Percentiles rank a stretch among this genome's conserved stretches.
These are phyloP conservation scores for Porites evermanni DNA, from an alignment of 92 coral and sea anemone genomes.

Conservation along the genomic window DNA sequence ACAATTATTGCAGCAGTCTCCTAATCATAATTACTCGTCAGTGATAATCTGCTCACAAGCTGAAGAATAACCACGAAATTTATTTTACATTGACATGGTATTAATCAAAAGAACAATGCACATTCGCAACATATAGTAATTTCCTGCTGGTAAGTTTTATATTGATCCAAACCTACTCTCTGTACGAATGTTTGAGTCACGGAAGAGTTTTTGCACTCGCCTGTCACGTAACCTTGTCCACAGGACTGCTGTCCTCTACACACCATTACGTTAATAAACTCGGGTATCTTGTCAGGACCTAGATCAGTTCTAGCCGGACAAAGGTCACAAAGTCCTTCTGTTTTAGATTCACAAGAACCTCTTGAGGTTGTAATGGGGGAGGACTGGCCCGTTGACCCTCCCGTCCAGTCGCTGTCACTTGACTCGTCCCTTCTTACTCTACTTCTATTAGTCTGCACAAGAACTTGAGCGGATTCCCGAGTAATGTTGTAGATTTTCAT, in stretches of 20 bases:
- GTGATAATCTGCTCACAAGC: too few relatives aligned
- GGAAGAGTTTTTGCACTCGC: conserved; percentile 30
- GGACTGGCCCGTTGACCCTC: neutral
- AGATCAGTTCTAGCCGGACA: conserved; percentile 56
- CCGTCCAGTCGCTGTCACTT: too few relatives aligned
- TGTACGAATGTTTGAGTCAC: conserved; percentile 31
- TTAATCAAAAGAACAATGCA: neutral
- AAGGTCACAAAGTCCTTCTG: conserved; percentile 33
- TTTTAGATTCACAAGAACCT: conserved; percentile 22
- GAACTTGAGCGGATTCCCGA: too few relatives aligned
- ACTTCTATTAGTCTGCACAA: too few relatives aligned
- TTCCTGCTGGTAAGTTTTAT: conserved; percentile 8
- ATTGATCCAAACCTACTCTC: neutral
- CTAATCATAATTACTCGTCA: too few relatives aligned
- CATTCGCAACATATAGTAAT: conserved; percentile 56
- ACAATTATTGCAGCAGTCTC: too few relatives aligned
- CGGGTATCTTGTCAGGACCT: conserved; percentile 42
- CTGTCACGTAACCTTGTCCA: neutral
- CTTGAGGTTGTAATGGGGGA: conserved; percentile 9
- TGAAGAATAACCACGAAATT: neutral
- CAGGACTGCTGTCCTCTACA: conserved; percentile 28
- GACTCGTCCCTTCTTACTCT: neutral
- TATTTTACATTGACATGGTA: neutral
- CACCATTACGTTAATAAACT: conserved; percentile 51
- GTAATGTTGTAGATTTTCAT: neutral